Conservation (phyloP, 2,113 vertebrate genomes). For the Petaurus breviceps region DNA sequence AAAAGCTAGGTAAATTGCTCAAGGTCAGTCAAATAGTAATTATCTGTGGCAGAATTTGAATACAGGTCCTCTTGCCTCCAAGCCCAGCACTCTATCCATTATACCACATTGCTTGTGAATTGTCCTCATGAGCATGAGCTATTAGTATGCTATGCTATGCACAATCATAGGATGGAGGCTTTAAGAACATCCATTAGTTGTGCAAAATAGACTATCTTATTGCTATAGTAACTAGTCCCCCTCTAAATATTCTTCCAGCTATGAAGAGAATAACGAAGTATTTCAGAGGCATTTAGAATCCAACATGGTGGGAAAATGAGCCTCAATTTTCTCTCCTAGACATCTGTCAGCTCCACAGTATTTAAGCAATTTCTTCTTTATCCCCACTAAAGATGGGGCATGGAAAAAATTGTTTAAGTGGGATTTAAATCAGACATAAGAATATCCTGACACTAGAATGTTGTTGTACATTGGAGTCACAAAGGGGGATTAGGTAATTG, state of each 20-base stretch:
- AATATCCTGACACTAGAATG: constrained; percentile 10
- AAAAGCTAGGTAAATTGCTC: background rate
- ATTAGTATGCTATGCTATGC: background rate
- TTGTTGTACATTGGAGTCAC: constrained; percentile 1
- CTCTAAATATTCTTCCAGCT: background rate
- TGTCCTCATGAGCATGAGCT: background rate
- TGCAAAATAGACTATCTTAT: background rate
- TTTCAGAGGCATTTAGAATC: background rate
- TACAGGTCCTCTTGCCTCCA: background rate
- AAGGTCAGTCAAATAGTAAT: background rate
- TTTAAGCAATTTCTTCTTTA: background rate
- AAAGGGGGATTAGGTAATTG: constrained; percentile 18
- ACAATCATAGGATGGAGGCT: background rate
- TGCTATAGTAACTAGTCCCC: background rate
- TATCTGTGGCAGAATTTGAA: background rate
- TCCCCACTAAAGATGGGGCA: background rate
- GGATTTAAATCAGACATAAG: constrained; percentile 22
- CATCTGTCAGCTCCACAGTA: background rate
- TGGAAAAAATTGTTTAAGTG: constrained; percentile 28
- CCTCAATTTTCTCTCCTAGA: background rate
- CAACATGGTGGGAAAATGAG: background rate
- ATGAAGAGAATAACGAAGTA: background rate
- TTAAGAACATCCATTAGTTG: background rate
- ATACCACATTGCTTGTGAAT: background rate
- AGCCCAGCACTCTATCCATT: background rate